Evolutionary conservation across 2,888 invertebrate species (phyloP), one percentile per base, ranked within the genome.

Genomic region (Troides helena): DNA sequence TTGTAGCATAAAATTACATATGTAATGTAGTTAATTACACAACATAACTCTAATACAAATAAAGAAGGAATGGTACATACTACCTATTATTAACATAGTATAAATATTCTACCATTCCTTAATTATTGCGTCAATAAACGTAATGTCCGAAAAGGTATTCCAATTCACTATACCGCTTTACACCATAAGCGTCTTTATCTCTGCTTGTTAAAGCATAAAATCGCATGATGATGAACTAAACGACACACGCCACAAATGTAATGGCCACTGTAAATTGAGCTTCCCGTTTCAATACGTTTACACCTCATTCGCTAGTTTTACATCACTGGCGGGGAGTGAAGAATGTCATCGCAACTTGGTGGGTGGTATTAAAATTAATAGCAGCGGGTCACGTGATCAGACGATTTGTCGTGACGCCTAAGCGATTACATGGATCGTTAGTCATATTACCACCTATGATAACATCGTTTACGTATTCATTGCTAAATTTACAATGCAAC

Each of bases 391-490:
- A 90, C 90, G 90, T 88, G 87, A 90, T 88, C 77, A 75, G 83
- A 82, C 86, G 83, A 90, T 90, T 90, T 90, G 90, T 90, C 88
- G 85, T 86, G 84, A 85, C 85, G 85, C 81, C 81, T 83, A 83
- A 86, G 81, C 88, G 87, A 90, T 90, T 89, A 89, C 76, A 79
- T 77, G 86, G 81, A 82, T 88, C 90, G 89, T 90, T 90, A 88
- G 85, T 91, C 88, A 90, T 90, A 87, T 90, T 88, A 86, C 86
- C 90, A 90, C 90, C 88, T 89, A 79, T 84, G 89, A 89, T 90
- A 89, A 84, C 85, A 87, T 89, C 85, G 85, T 87, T 85, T 83
- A 79, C 78, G 80, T 80, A 79, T 82, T 82, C 78, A 82, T 84
- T 84, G 78, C 80, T 74, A 79, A 83, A 84, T 83, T 81, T 77